Evolutionary conservation across 2,888 invertebrate species (phyloP).

Genomic region (Gandaritis pyraliata): DNA sequence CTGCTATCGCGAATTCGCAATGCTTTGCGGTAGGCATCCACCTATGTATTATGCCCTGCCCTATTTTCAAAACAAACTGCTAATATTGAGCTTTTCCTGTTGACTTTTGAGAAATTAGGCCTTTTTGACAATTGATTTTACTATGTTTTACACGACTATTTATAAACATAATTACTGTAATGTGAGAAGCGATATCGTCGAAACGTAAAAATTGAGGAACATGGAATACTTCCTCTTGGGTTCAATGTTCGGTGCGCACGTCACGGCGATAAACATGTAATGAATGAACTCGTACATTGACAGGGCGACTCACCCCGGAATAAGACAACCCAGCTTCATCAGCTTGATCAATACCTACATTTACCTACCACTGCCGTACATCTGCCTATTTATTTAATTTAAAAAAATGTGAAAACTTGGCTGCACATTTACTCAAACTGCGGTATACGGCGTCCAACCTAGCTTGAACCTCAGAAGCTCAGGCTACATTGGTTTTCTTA

Average conservation of each 20-base stretch:
- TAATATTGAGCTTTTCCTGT: slow-evolving; percentile 28
- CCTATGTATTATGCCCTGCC: slow-evolving; percentile 27
- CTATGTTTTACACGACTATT: slow-evolving; percentile 37
- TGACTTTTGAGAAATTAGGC: slow-evolving; percentile 3
- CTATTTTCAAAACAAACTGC: slow-evolving; percentile 33
- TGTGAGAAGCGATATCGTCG: slow-evolving; percentile 54
- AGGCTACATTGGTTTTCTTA: too few species aligned
- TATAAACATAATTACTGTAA: slow-evolving; percentile 46
- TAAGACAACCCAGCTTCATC: slow-evolving; percentile 50
- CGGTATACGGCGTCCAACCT: too few species aligned
- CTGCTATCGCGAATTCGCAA: slow-evolving; percentile 46
- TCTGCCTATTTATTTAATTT: too few species aligned
- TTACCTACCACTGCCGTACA: too few species aligned
- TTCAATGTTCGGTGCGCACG: slow-evolving; percentile 78
- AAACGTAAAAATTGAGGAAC: slow-evolving; percentile 71
- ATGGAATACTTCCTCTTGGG: slow-evolving; percentile 78
- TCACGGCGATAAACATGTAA: slow-evolving; percentile 76
- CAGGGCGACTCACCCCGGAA: slow-evolving; percentile 74
- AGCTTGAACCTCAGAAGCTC: too few species aligned
- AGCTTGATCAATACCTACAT: slow-evolving; percentile 19
- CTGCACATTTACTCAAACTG: too few species aligned
- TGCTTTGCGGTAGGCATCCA: slow-evolving; percentile 44
- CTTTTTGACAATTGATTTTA: neutral
- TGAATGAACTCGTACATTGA: slow-evolving; percentile 76
- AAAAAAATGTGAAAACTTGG: too few species aligned